A percentile compares a stretch with the other conserved stretches of the same genome.
phyloP scores from a whole-genome alignment of 2,797 vertebrate species.

The Octomys mimax region DNA sequence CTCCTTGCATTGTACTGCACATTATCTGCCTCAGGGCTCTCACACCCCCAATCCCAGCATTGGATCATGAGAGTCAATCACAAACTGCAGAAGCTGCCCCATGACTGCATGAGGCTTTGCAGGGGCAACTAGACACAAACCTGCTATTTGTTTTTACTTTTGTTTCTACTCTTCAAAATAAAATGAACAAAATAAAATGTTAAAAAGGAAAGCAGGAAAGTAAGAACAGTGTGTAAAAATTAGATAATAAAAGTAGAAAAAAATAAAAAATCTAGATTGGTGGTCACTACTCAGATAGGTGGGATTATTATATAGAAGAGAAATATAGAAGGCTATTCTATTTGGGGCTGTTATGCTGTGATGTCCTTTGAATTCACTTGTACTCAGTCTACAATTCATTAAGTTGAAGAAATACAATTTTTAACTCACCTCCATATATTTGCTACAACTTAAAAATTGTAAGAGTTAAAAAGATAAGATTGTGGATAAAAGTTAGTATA shows the following conservation, averaged over 20 bases:
- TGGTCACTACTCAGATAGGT: neutral
- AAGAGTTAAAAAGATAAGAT: neutral
- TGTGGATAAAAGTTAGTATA: neutral
- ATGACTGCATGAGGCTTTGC: too few species aligned
- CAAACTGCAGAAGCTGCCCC: too few species aligned
- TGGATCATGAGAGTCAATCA: too few species aligned
- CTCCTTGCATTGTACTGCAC: too few species aligned
- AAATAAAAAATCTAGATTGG: neutral
- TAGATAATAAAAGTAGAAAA: neutral
- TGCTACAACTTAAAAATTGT: neutral
- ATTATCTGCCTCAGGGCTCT: too few species aligned
- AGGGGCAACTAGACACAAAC: too few species aligned
- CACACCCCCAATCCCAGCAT: too few species aligned
- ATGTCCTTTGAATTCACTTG: neutral
- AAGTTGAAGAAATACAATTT: neutral
- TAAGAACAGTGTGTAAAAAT: neutral
- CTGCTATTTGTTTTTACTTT: too few species aligned
- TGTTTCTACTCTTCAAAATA: too few species aligned
- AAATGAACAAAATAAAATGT: too few species aligned
- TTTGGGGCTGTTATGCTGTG: neutral
- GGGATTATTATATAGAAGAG: neutral
- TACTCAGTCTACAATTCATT: neutral
- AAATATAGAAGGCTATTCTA: neutral
- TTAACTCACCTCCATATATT: neutral
- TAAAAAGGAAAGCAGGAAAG: too few species aligned